phyloP scores from a whole-genome alignment of 2,113 vertebrate species.

The Clarias macrocephalus region DNA sequence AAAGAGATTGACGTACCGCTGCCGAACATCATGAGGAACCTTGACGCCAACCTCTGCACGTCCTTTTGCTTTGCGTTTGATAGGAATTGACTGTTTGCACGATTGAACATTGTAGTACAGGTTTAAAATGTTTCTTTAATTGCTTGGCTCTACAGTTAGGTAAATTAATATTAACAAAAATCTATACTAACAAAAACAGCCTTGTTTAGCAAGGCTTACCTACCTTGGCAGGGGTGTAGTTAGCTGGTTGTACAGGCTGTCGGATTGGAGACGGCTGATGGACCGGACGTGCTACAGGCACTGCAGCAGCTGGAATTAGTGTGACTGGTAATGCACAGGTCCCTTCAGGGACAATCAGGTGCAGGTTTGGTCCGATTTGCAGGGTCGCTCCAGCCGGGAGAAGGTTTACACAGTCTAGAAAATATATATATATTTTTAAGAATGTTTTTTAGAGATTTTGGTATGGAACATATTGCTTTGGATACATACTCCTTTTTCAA shows the following conservation, averaged over 20 bases:
- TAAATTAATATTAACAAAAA: background rate
- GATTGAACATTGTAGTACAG: background rate
- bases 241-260: conserved; percentile 35
- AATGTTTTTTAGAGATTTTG: background rate
- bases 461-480: background rate
- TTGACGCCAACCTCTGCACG: conserved; percentile 63
- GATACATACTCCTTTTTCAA: background rate
- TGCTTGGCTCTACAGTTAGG: background rate
- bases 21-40: conserved; percentile 76
- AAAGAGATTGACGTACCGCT: conserved; percentile 75
- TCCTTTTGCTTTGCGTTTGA: conserved; percentile 60
- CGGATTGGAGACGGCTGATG: conserved; percentile 45
- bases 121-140: background rate
- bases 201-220: background rate
- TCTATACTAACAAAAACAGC: background rate
- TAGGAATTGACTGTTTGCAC: conserved; percentile 54
- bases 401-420: conserved; percentile 63
- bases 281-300: conserved; percentile 38
- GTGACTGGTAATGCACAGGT: conserved; percentile 58
- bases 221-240: conserved; percentile 52
- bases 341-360: conserved; percentile 71
- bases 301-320: conserved; percentile 35
- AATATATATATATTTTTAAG: background rate
- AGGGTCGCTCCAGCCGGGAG: conserved; percentile 64
- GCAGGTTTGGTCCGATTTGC: conserved; percentile 67